Percentiles rank a stretch among this genome's conserved stretches.
These are phyloP conservation scores for Empidonax traillii DNA, from an alignment of 2,113 vertebrate genomes.

Conservation along the genomic window DNA sequence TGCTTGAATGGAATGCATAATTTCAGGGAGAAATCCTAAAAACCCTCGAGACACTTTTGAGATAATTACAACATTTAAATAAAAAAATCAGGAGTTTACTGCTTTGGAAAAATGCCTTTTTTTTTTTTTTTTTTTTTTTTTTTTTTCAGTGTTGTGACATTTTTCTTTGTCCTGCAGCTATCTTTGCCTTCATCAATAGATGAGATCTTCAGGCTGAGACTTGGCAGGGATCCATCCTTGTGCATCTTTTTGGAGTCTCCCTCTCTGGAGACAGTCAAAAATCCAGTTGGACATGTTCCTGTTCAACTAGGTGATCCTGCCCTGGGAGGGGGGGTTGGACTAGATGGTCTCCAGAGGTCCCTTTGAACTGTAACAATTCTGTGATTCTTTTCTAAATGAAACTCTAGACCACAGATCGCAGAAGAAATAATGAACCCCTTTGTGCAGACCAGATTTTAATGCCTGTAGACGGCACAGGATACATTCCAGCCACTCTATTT, in stretches of 20 bases:
- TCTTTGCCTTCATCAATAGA: background rate
- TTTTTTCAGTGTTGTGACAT: background rate
- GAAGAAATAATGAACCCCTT: background rate
- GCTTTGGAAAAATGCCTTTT: background rate
- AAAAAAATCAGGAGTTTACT: background rate
- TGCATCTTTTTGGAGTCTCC: background rate
- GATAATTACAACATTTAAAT: background rate
- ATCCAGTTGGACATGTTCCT: background rate
- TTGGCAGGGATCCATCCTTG: background rate
- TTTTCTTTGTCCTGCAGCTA: background rate
- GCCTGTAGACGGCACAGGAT: accelerated
- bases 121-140: background rate
- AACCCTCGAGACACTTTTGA: background rate
- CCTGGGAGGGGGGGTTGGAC: background rate
- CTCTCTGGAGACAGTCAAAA: background rate
- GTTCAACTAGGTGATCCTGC: background rate
- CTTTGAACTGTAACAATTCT: background rate
- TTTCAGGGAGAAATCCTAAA: slow-evolving; percentile 27
- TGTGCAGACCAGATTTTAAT: background rate
- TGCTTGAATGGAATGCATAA: background rate
- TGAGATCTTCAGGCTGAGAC: background rate
- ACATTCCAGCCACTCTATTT: background rate
- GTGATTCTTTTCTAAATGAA: background rate
- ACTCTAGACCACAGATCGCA: background rate
- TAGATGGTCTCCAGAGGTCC: background rate